Evolutionary conservation across 2,113 vertebrate species (phyloP).

Genomic region (Acinonyx jubatus): DNA sequence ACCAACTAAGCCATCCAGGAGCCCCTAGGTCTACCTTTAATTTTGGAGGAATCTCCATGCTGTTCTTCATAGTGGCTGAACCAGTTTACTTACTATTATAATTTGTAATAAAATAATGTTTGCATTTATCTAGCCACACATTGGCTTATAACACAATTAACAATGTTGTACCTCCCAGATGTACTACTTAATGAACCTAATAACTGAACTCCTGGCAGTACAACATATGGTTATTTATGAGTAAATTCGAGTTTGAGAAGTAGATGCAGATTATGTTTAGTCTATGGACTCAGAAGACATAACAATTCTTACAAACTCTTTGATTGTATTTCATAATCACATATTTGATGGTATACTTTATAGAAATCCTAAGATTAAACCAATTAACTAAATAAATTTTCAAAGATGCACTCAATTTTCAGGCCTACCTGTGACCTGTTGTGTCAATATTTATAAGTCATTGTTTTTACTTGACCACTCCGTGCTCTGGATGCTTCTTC

Average conservation of each 20-base stretch:
- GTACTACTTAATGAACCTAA: not conserved
- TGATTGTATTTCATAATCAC: not conserved
- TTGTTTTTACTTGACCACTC: not conserved
- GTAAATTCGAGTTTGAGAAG: not conserved
- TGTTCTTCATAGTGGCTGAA: not conserved
- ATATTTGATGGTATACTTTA: not conserved
- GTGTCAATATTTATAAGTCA: not conserved
- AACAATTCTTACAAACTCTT: not conserved
- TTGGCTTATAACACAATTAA: not conserved
- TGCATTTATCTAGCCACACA: not conserved
- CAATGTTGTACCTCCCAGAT: not conserved
- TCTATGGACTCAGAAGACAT: not conserved
- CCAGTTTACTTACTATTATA: not conserved
- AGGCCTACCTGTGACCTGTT: not conserved
- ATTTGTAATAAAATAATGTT: not conserved
- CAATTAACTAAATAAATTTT: not conserved
- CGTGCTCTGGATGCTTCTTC: not conserved
- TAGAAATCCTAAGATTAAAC: not conserved
- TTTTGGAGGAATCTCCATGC: not conserved
- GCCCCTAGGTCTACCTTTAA: not conserved
- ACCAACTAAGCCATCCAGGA: no score
- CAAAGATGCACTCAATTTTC: not conserved
- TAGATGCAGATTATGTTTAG: not conserved
- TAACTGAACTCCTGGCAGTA: not conserved
- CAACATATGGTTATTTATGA: not conserved